Evolutionary conservation across 2,113 vertebrate genomes (phyloP).

Genomic region (Clarias gariepinus): DNA sequence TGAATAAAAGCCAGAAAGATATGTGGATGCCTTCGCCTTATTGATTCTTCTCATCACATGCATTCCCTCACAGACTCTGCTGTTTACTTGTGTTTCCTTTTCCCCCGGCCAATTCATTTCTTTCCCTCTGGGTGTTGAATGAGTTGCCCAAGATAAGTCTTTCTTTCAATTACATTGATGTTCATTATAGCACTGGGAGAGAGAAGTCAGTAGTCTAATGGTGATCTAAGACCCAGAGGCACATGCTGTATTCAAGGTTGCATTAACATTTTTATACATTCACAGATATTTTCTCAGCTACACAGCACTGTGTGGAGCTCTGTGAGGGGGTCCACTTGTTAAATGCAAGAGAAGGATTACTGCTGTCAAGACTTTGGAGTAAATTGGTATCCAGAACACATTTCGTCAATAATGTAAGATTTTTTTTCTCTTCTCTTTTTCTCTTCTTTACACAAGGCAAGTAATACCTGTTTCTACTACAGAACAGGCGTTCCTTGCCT

Average conservation of each 20-base stretch:
- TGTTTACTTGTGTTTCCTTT: conserved; percentile 21
- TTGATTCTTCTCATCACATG: background rate
- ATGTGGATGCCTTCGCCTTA: background rate
- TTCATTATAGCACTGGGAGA: conserved; percentile 40
- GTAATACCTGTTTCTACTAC: too few relatives aligned
- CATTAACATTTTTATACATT: conserved; percentile 52
- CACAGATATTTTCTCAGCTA: conserved; percentile 1
- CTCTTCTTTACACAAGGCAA: too few relatives aligned
- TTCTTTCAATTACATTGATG: conserved; percentile 62
- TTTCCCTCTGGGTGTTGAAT: conserved; percentile 27
- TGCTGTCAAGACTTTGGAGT: conserved; percentile 48
- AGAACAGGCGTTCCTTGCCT: background rate
- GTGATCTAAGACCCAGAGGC: conserved; percentile 33
- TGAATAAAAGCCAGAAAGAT: conserved; percentile 1
- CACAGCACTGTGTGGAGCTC: background rate
- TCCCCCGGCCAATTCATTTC: conserved; percentile 21
- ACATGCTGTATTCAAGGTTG: conserved; percentile 55
- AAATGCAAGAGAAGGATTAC: conserved; percentile 14
- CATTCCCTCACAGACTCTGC: conserved; percentile 19
- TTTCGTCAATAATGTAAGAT: conserved; percentile 61
- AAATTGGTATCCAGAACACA: conserved; percentile 40
- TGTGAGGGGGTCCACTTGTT: background rate
- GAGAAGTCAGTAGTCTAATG: conserved; percentile 26
- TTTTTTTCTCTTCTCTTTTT: conserved; percentile 18
- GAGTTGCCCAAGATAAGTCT: conserved; percentile 44